Conservation (phyloP, 64 coral and sea anemone species). For the Montipora foliosa region DNA sequence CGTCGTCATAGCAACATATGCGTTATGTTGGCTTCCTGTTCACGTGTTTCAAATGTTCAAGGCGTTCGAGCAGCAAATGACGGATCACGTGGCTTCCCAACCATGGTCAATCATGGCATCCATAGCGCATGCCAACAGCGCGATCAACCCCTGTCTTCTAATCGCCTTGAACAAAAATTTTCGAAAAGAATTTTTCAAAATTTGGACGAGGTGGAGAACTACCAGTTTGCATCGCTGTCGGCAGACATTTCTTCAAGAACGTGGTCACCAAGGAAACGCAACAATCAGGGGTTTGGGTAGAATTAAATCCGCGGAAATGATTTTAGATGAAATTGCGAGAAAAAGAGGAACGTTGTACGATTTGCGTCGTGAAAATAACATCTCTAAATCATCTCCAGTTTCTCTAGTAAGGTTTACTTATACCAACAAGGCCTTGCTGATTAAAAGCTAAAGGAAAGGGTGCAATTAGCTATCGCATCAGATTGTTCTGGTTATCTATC, state of each 20-base stretch:
- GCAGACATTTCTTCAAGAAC: not conserved
- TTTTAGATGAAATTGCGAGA: not conserved
- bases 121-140: slow-evolving; percentile 9
- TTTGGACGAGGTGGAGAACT: not conserved
- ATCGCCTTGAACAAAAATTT: slow-evolving; percentile 16
- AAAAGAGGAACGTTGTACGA: slow-evolving; percentile 7
- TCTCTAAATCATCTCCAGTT: not conserved
- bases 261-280: not conserved
- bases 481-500: too few species aligned
- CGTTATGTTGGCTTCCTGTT: slow-evolving; percentile 15
- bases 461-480: too few species aligned
- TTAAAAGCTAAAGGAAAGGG: not conserved
- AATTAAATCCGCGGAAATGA: not conserved
- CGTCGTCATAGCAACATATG: slow-evolving; percentile 37
- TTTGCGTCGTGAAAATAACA: not conserved
- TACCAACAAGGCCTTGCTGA: not conserved
- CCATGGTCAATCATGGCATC: not conserved
- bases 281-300: not conserved
- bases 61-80: not conserved
- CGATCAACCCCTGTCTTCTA: slow-evolving; percentile 7
- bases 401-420: not conserved
- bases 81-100: not conserved
- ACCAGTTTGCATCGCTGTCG: not conserved
- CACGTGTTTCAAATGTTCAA: slow-evolving; percentile 5
- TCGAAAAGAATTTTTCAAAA: slow-evolving; percentile 13